phyloP scores from a whole-genome alignment of 2,797 vertebrate species.

The Ctenopoma kingsleyae region DNA sequence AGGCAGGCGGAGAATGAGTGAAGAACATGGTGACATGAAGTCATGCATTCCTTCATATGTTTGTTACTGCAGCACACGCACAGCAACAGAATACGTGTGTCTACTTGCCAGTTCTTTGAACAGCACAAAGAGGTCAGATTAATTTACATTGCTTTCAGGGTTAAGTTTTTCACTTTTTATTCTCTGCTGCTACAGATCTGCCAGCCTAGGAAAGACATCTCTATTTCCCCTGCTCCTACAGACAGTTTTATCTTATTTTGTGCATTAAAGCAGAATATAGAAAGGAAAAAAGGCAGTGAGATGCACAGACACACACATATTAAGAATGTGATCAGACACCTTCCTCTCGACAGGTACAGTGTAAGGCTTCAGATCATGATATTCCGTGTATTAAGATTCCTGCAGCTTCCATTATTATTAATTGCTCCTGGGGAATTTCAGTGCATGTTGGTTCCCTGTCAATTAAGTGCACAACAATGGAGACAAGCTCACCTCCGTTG shows the following conservation, averaged over 20 bases:
- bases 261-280: constrained; percentile 40
- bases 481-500: constrained; percentile 80
- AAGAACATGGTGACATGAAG: constrained; percentile 7
- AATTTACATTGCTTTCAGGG: constrained; percentile 60
- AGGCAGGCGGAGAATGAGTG: background rate
- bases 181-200: constrained; percentile 46
- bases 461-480: constrained; percentile 84
- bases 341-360: constrained; percentile 63
- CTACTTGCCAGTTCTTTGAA: constrained; percentile 19
- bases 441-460: constrained; percentile 75
- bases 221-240: constrained; percentile 46
- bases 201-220: constrained; percentile 41
- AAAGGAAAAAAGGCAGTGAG: constrained; percentile 23
- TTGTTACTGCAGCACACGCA: constrained; percentile 2
- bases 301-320: constrained; percentile 8
- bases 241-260: constrained; percentile 58
- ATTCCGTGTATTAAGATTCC: constrained; percentile 71
- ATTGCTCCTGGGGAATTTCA: constrained; percentile 76
- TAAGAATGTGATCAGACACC: constrained; percentile 55
- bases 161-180: constrained; percentile 61
- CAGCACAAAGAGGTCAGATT: constrained; percentile 57
- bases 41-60: background rate
- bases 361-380: constrained; percentile 60
- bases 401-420: constrained; percentile 80
- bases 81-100: background rate